Evolutionary conservation across 2,888 invertebrate species (phyloP).

Genomic region (Pilophorus perplexus): DNA sequence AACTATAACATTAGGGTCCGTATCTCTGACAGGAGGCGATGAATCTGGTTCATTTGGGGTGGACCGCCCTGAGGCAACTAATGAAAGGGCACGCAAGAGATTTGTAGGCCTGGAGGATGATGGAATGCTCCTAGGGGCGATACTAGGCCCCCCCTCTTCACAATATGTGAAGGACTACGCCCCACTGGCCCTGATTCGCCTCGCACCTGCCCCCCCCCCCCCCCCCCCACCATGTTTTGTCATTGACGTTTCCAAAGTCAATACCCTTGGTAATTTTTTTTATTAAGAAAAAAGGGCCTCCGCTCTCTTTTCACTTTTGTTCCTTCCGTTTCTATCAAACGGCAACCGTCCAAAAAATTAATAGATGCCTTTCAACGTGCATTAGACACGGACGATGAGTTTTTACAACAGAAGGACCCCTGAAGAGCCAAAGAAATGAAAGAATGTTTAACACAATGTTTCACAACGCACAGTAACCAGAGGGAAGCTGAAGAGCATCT

Average conservation of each 20-base stretch:
- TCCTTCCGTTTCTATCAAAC: constrained; percentile 20
- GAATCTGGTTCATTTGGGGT: constrained; percentile 22
- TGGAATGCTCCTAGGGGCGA: constrained; percentile 3
- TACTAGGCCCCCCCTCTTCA: background rate
- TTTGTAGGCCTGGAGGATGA: constrained; percentile 15
- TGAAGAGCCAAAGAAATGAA: background rate
- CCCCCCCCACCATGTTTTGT: constrained; percentile 21
- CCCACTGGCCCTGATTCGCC: constrained; percentile 37
- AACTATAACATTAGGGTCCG: constrained; percentile 23
- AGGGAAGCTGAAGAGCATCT: no score
- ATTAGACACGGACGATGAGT: constrained; percentile 25
- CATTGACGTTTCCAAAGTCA: constrained; percentile 28
- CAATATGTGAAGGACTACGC: constrained; percentile 28
- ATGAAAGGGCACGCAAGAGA: constrained; percentile 22
- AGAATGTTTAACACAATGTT: background rate
- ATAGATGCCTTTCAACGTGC: constrained; percentile 12
- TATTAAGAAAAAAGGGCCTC: background rate
- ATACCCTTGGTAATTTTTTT: constrained; percentile 17
- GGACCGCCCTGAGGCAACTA: constrained; percentile 24
- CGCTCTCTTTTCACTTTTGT: background rate
- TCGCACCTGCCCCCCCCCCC: constrained; percentile 20
- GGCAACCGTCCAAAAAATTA: constrained; percentile 26
- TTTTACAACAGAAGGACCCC: background rate
- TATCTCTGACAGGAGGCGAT: constrained; percentile 2
- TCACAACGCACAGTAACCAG: no score